Percentiles rank a stretch among this genome's conserved stretches.
Conservation (phyloP, 2,888 invertebrate species). For the Diogma glabrata region DNA sequence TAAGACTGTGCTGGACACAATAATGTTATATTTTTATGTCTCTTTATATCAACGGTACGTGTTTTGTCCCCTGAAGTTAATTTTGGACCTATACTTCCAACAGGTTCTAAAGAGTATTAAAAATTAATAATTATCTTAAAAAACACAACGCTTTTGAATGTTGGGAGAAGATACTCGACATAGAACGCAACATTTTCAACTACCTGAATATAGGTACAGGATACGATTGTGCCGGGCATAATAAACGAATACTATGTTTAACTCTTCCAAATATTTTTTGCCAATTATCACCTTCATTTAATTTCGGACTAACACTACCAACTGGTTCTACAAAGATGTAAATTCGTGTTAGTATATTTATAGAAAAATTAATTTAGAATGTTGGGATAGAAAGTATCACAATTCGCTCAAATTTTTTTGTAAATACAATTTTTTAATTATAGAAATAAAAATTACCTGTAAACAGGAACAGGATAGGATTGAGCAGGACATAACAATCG, state of each 20-base stretch:
- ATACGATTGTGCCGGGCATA: constrained; percentile 63
- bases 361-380: neutral
- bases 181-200: constrained; percentile 18
- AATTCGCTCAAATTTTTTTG: no score
- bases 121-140: no score
- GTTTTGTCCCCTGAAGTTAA: constrained; percentile 56
- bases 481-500: constrained; percentile 59
- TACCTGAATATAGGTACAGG: constrained; percentile 48
- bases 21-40: constrained; percentile 43
- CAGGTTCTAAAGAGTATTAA: constrained; percentile 37
- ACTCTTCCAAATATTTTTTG: constrained; percentile 29
- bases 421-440: no score
- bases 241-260: constrained; percentile 42
- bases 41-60: constrained; percentile 23
- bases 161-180: constrained; percentile 30
- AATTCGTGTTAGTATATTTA: neutral
- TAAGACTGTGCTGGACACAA: constrained; percentile 49
- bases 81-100: constrained; percentile 43
- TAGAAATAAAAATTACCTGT: no score
- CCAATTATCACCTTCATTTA: constrained; percentile 38
- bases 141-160: constrained; percentile 33
- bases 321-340: constrained; percentile 32
- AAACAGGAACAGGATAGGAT: constrained; percentile 59
- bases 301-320: constrained; percentile 47
- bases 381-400: neutral